Base-by-base conservation (phyloP, 2,888 invertebrate genomes). In the Nyleta sp. region DNA sequence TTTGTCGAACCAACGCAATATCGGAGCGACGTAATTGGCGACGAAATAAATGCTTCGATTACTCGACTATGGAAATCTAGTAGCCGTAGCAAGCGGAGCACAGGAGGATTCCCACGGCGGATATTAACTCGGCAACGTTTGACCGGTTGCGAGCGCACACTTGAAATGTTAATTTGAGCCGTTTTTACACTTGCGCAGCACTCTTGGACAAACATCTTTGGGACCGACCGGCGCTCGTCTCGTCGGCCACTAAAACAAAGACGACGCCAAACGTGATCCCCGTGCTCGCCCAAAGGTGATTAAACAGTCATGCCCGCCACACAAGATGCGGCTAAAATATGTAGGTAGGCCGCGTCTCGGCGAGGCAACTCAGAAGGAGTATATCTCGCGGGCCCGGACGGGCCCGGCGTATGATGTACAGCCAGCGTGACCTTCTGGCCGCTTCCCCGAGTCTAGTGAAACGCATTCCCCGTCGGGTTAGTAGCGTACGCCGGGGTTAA, bases 381-480 rank as follows among this genome's bases (percentile, higher is more conserved):
- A 33, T 64, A 48, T 24, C 65, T 48, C 59, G 64, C 64, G 70
- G 67, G 15, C 55, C 59, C 60, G 50, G 17, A 50, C 70, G 62
- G 53, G 55, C 40, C 64, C 55, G 67, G 50, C 42, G 74, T 31
- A 82, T 82, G 82, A 83, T 84, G 78, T 82, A 82, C 73, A 80
- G 77, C 67, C 81, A 57, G 77, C 76, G 80, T 84, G 84, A 83
- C 84, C 84, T 84, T 73, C 72, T 62, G 67, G 65, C 15, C 60
- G 48, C 65, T 77, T 80, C 79, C 80, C 81, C 77, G 82, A 78
- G 80, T 80, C 75, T 72, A 72, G 78, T 50, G 77, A 79, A 71
- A 77, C 67, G 81, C 80, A 75, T 83, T 79, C 80, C 70, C 80
- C 64, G 52, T 71, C 76, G 79, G 81, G 78, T 83, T 80, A 82